Evolutionary conservation across 2,797 vertebrate genomes (phyloP).

Genomic region (Ctenosaura bakeri): DNA sequence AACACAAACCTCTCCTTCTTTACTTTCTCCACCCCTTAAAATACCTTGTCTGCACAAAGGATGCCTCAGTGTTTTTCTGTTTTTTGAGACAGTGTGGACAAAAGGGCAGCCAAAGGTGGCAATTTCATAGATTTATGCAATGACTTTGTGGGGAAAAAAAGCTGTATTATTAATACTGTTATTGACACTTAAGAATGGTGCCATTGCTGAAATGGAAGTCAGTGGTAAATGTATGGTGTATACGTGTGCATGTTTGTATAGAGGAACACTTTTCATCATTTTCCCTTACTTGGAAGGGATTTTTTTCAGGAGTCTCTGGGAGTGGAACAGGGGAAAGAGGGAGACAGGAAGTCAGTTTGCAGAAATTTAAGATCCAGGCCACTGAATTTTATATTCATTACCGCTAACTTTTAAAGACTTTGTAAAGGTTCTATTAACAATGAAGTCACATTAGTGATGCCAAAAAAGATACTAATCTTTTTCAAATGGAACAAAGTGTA

Average conservation of each 20-base stretch:
- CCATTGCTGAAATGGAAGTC: neutral
- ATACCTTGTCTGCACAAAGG: neutral
- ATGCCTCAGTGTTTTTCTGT: neutral
- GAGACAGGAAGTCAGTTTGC: neutral
- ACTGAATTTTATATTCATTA: neutral
- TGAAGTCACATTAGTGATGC: neutral
- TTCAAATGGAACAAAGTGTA: neutral
- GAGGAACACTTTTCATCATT: neutral
- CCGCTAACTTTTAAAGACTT: neutral
- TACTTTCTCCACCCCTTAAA: neutral
- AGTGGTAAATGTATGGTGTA: neutral
- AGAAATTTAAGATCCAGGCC: neutral
- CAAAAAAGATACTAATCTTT: neutral
- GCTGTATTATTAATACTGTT: neutral
- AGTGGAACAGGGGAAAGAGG: neutral
- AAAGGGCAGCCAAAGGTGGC: neutral
- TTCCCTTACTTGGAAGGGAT: neutral
- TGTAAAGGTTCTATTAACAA: slow-evolving; percentile 8
- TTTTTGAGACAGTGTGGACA: neutral
- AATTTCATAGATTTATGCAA: neutral
- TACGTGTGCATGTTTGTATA: no score
- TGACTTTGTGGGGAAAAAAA: neutral
- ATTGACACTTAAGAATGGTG: neutral
- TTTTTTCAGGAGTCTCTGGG: no score
- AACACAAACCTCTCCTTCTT: neutral